phyloP scores from a whole-genome alignment of 2,113 vertebrate genomes.

The Arvicanthis niloticus region DNA sequence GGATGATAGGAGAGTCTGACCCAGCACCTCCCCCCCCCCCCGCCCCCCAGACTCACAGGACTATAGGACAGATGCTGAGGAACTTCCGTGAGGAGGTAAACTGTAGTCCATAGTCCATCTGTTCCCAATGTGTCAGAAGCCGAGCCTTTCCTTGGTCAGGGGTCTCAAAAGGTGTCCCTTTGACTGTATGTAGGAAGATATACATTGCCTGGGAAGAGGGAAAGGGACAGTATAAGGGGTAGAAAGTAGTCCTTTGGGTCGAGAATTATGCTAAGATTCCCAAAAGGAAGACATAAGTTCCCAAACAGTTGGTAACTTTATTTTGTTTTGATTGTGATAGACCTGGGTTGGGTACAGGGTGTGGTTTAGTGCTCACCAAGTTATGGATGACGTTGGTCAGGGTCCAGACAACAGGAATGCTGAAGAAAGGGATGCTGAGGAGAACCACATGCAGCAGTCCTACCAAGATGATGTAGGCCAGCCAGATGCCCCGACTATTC shows the following conservation, averaged over 20 bases:
- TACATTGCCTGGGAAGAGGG: conserved; percentile 92
- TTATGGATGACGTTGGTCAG: conserved; percentile 98
- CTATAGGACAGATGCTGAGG: conserved; percentile 95
- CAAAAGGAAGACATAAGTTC: conserved; percentile 34
- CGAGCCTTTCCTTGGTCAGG: conserved; percentile 96
- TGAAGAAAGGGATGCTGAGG: conserved; percentile 97
- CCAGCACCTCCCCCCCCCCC: neutral
- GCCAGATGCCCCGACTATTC: conserved; percentile 96
- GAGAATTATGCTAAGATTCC: conserved; percentile 34
- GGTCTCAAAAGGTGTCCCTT: conserved; percentile 97
- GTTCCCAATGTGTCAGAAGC: conserved; percentile 96
- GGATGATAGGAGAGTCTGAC: conserved; percentile 86
- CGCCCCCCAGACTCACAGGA: conserved; percentile 90
- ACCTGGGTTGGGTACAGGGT: conserved; percentile 1
- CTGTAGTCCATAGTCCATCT: conserved; percentile 96
- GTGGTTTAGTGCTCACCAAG: conserved; percentile 88
- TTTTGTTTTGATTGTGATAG: conserved; percentile 42
- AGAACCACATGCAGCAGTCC: conserved; percentile 92
- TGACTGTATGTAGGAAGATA: conserved; percentile 94
- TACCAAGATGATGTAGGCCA: conserved; percentile 94
- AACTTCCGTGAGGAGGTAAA: conserved; percentile 96
- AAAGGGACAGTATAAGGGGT: neutral
- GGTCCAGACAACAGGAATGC: conserved; percentile 95
- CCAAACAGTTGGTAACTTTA: conserved; percentile 36
- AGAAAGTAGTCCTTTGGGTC: neutral